Evolutionary conservation across 2,797 vertebrate genomes (phyloP).

Genomic region (Notolepis coatsorum): DNA sequence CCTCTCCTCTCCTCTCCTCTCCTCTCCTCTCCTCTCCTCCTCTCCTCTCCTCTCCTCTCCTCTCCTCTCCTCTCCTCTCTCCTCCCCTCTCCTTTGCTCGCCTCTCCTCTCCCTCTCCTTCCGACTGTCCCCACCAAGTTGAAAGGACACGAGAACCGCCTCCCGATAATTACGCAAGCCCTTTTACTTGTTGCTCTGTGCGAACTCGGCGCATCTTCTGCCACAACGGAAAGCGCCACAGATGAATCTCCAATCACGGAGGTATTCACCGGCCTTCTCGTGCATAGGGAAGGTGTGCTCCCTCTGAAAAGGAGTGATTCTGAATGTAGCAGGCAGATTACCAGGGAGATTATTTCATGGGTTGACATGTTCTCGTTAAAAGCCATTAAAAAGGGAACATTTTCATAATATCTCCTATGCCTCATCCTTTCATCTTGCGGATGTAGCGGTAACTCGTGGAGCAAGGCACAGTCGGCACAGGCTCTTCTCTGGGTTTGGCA

Average conservation of each 20-base stretch:
- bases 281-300: slow-evolving; percentile 28
- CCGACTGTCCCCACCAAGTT: slow-evolving; percentile 53
- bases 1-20: slow-evolving; percentile 43
- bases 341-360: slow-evolving; percentile 45
- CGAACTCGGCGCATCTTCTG: slow-evolving; percentile 47
- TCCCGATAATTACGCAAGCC: slow-evolving; percentile 58
- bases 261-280: slow-evolving; percentile 39
- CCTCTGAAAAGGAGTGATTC: slow-evolving; percentile 16
- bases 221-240: slow-evolving; percentile 11
- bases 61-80: slow-evolving; percentile 37
- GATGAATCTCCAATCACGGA: slow-evolving; percentile 43
- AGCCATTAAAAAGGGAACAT: slow-evolving; percentile 40
- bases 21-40: slow-evolving; percentile 42
- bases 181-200: slow-evolving; percentile 67
- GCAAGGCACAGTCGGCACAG: slow-evolving; percentile 49
- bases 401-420: slow-evolving; percentile 55
- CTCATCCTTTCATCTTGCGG: slow-evolving; percentile 41
- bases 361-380: slow-evolving; percentile 31
- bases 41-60: slow-evolving; percentile 35
- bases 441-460: too few relatives aligned
- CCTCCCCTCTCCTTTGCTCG: too few relatives aligned
- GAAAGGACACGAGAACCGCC: slow-evolving; percentile 62
- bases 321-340: slow-evolving; percentile 18
- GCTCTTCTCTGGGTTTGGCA: slow-evolving; percentile 30
- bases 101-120: slow-evolving; percentile 42